Conservation (phyloP, 2,888 invertebrate species). For the Pinctada fucata region DNA sequence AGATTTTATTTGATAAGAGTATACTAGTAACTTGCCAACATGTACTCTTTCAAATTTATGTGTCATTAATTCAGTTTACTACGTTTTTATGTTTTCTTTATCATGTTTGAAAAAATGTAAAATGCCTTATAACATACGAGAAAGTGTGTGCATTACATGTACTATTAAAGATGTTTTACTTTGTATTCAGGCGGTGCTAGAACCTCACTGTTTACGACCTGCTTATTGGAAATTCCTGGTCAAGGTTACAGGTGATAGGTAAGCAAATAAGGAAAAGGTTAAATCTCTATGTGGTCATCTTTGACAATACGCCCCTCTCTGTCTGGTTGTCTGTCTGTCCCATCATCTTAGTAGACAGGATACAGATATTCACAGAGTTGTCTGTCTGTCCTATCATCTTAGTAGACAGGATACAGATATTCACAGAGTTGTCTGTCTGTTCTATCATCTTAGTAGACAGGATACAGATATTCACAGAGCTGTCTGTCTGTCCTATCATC, state of each 20-base stretch:
- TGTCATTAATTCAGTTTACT: neutral
- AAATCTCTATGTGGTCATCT: neutral
- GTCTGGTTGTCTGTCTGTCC: neutral
- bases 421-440: no score
- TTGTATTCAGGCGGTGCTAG: constrained; percentile 81
- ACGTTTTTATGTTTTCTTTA: neutral
- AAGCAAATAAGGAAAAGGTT: constrained; percentile 36
- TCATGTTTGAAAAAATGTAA: neutral
- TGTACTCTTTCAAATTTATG: no score
- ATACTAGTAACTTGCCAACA: no score
- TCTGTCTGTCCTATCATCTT: no score
- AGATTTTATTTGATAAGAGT: no score
- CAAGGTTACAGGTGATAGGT: constrained; percentile 83
- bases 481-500: no score
- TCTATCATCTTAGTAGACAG: no score
- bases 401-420: no score
- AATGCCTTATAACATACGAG: neutral
- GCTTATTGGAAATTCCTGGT: constrained; percentile 90
- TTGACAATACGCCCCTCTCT: neutral
- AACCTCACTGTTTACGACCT: constrained; percentile 87
- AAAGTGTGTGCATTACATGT: no score
- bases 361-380: no score
- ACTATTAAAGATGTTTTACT: neutral
- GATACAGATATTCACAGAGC: no score
- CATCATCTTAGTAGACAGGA: neutral